phyloP scores from a whole-genome alignment of 2,888 invertebrate genomes.

The Mythimna pallens region DNA sequence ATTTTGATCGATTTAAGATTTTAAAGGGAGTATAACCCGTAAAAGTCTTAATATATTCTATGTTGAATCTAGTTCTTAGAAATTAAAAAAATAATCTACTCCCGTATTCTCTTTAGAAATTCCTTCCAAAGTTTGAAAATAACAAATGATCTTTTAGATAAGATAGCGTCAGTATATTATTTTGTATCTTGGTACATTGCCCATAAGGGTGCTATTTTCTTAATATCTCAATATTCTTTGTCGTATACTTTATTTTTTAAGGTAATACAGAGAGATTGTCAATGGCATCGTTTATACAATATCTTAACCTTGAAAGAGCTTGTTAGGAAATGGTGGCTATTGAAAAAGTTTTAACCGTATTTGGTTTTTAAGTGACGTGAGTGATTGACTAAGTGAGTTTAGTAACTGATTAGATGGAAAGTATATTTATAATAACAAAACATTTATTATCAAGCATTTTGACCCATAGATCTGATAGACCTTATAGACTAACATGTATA shows the following conservation, averaged over 20 bases:
- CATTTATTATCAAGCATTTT: no score
- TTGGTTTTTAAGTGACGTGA: not conserved
- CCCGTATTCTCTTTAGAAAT: not conserved
- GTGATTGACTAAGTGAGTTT: no score
- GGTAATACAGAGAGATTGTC: slow-evolving; percentile 31
- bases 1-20: no score
- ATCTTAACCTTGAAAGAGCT: not conserved
- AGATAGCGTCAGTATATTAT: slow-evolving; percentile 45
- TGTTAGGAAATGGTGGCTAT: not conserved
- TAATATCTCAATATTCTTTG: slow-evolving; percentile 39
- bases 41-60: no score
- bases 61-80: not conserved
- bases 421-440: no score
- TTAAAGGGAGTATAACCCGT: no score
- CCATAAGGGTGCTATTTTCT: slow-evolving; percentile 42
- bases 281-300: slow-evolving; percentile 25
- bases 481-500: no score
- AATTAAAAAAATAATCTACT: not conserved
- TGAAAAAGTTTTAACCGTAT: not conserved
- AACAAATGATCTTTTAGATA: slow-evolving; percentile 48
- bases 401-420: no score
- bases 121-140: slow-evolving; percentile 22
- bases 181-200: slow-evolving; percentile 48
- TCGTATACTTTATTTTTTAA: slow-evolving; percentile 44
- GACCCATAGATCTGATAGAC: no score